Conservation (phyloP, 2,113 vertebrate genomes). For the Caretta caretta region DNA sequence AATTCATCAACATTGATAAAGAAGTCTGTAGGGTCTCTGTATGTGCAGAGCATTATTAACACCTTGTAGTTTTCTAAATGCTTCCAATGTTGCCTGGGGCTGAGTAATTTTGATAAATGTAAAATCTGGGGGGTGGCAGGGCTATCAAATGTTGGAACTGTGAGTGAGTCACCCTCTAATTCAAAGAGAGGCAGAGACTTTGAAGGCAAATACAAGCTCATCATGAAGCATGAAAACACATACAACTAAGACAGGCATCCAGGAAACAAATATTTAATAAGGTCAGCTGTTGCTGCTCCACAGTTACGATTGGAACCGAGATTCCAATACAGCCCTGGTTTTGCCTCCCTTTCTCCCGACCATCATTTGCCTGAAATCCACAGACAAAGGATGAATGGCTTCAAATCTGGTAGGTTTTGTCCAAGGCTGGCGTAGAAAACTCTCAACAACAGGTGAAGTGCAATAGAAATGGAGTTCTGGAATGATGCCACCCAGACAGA, state of each 20-base stretch:
- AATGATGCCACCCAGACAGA: background rate
- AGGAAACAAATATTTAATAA: rapidly evolving
- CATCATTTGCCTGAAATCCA: background rate
- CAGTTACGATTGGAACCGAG: background rate
- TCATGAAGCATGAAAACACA: background rate
- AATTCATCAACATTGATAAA: rapidly evolving
- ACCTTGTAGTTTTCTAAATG: background rate
- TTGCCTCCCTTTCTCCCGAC: background rate
- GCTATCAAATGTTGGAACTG: background rate
- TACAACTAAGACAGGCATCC: rapidly evolving
- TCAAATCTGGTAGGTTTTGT: background rate
- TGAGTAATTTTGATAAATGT: background rate
- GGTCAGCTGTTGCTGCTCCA: rapidly evolving
- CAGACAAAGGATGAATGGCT: background rate
- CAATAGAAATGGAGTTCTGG: background rate
- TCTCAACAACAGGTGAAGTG: rapidly evolving
- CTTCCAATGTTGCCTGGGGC: background rate
- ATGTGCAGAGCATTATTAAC: background rate
- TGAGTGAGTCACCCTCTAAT: background rate
- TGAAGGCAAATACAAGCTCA: background rate
- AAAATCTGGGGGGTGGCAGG: background rate
- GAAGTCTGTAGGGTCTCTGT: background rate
- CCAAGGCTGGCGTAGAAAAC: rapidly evolving
- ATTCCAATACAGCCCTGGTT: background rate
- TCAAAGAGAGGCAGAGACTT: background rate